These are phyloP conservation scores for Pantherophis vulpinus DNA, from an alignment of 2,797 vertebrate genomes.

Conservation along the genomic window DNA sequence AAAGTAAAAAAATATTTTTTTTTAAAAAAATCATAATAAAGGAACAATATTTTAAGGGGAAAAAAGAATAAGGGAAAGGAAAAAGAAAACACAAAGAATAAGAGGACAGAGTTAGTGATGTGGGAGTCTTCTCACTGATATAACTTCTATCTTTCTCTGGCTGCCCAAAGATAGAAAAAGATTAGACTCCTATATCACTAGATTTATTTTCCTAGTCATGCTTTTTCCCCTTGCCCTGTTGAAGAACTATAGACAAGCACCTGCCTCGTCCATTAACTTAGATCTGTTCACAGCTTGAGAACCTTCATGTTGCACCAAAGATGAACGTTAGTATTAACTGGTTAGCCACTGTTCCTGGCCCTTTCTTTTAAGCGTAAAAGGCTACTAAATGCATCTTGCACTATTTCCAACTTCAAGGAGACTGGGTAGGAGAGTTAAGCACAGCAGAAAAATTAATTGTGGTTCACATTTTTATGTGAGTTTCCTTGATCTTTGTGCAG, in stretches of 20 bases:
- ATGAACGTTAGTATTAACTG: not conserved
- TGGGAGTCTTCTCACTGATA: not conserved
- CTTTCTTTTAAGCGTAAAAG: not conserved
- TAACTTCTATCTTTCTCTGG: not conserved
- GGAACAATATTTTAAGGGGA: not conserved
- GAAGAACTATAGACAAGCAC: not conserved
- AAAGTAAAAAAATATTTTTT: not conserved
- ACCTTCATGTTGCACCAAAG: not conserved
- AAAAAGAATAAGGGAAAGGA: not conserved
- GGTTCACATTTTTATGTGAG: not conserved
- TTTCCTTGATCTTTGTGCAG: not conserved
- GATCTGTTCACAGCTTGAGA: not conserved
- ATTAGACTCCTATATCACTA: not conserved
- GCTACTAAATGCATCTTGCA: not conserved
- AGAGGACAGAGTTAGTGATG: not conserved
- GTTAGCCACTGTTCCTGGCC: not conserved
- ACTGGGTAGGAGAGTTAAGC: not conserved
- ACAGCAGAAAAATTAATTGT: not conserved
- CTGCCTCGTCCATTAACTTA: not conserved
- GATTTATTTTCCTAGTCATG: not conserved
- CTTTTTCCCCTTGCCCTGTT: not conserved
- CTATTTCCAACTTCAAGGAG: not conserved
- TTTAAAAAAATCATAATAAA: not conserved
- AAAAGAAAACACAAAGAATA: not conserved
- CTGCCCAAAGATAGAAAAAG: not conserved